Percentiles rank a stretch among this genome's conserved stretches.
phyloP scores from a whole-genome alignment of 2,113 vertebrate species.

The Periophthalmodon schlosseri region DNA sequence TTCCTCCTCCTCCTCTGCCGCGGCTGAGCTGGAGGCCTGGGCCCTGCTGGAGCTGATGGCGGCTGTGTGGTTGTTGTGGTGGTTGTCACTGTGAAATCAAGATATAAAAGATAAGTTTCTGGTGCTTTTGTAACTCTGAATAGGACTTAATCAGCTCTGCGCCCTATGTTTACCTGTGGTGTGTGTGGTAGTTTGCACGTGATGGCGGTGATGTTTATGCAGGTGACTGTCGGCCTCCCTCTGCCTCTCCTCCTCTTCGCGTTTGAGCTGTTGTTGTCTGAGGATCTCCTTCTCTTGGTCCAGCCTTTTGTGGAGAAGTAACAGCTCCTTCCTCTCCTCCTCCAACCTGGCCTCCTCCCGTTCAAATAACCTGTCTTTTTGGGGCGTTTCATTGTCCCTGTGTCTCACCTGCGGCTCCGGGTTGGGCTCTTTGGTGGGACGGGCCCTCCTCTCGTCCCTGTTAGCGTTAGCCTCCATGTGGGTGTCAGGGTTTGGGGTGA shows the following conservation, averaged over 20 bases:
- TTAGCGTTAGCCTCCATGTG: conserved; percentile 33
- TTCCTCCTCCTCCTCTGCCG: conserved; percentile 68
- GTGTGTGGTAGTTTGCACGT: conserved; percentile 61
- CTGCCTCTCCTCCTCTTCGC: conserved; percentile 54
- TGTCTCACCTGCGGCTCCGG: conserved; percentile 49
- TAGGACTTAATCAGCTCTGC: background rate
- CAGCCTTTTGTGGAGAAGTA: conserved; percentile 69
- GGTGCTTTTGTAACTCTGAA: background rate
- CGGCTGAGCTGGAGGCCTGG: conserved; percentile 47
- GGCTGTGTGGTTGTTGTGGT: conserved; percentile 33
- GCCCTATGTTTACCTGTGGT: conserved; percentile 58
- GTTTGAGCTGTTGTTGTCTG: conserved; percentile 62
- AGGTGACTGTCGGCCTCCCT: conserved; percentile 30
- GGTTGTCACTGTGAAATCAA: conserved; percentile 47
- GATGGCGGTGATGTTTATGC: conserved; percentile 57
- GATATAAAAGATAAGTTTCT: background rate
- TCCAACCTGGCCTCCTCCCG: conserved; percentile 57
- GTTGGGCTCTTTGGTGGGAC: conserved; percentile 67
- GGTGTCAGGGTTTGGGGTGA: conserved; percentile 34
- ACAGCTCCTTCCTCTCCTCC: conserved; percentile 68
- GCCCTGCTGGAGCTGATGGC: conserved; percentile 21
- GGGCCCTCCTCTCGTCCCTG: conserved; percentile 36
- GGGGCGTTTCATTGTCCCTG: conserved; percentile 64
- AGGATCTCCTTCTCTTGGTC: conserved; percentile 74
- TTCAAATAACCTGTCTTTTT: conserved; percentile 49